Percentiles rank a stretch among this genome's conserved stretches.
These are phyloP conservation scores for Cossypha heuglini DNA, from an alignment of 2,797 vertebrate species.

Conservation along the genomic window DNA sequence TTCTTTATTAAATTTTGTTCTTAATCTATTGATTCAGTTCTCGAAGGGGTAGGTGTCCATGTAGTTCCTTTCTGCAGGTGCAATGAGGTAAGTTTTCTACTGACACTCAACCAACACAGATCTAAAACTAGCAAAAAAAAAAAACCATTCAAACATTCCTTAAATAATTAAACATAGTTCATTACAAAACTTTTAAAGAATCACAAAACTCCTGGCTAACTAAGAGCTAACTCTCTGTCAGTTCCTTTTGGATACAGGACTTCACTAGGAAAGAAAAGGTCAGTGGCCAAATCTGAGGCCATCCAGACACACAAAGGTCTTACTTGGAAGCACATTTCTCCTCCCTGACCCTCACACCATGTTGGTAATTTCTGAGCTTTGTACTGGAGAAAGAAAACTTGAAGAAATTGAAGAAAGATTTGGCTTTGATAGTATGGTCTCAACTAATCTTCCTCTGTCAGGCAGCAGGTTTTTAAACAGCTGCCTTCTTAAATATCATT, in stretches of 20 bases:
- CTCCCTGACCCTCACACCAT: rapidly evolving
- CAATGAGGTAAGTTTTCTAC: not conserved
- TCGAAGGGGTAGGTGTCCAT: not conserved
- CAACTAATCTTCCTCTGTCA: not conserved
- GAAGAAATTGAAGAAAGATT: not conserved
- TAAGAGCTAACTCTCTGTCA: rapidly evolving
- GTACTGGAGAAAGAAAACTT: not conserved
- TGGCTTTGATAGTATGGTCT: not conserved
- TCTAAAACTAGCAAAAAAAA: not conserved
- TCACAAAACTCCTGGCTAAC: not conserved
- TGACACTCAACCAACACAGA: not conserved
- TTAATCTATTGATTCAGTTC: not conserved
- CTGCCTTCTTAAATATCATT: not conserved
- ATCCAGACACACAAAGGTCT: rapidly evolving
- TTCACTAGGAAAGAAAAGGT: not conserved
- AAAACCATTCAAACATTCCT: not conserved
- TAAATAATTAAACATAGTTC: not conserved
- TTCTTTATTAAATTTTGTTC: not conserved
- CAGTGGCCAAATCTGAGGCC: not conserved
- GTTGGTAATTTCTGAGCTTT: not conserved
- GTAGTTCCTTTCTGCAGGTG: not conserved
- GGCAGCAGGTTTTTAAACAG: not conserved
- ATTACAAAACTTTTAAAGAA: not conserved
- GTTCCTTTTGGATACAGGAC: not conserved
- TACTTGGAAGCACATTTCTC: not conserved